Evolutionary conservation across 2,113 vertebrate species (phyloP).

Genomic region (Microtus ochrogaster): DNA sequence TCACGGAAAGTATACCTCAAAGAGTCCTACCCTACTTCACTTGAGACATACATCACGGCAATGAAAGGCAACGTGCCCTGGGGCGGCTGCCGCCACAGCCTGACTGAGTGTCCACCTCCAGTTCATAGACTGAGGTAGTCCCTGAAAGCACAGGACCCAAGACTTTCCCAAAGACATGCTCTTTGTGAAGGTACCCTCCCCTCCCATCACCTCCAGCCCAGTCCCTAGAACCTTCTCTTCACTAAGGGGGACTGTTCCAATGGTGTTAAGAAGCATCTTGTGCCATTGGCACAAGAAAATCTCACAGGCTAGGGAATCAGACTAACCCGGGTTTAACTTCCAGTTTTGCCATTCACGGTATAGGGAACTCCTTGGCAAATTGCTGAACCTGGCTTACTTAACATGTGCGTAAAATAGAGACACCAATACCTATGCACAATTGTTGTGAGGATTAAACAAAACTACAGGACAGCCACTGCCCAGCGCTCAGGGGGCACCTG

Average conservation of each 20-base stretch:
- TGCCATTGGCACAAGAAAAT: background rate
- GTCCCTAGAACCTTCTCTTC: background rate
- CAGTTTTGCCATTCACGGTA: background rate
- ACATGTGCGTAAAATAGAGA: background rate
- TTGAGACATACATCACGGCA: constrained; percentile 11
- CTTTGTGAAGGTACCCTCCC: background rate
- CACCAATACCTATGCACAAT: background rate
- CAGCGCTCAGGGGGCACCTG: background rate
- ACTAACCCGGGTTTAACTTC: background rate
- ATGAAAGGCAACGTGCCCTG: background rate
- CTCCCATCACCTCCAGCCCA: background rate
- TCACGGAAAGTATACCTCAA: background rate
- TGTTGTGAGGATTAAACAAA: constrained; percentile 33
- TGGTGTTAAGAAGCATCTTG: background rate
- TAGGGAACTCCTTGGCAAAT: background rate
- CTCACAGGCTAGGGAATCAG: background rate
- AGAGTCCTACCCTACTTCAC: background rate
- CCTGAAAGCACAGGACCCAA: background rate
- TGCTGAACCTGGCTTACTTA: background rate
- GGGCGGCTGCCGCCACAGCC: background rate
- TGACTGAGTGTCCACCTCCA: background rate
- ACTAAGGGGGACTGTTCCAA: background rate
- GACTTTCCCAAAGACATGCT: background rate
- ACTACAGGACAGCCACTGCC: background rate
- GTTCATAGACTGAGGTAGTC: background rate